Percentiles rank a stretch among this genome's conserved stretches.
Evolutionary conservation across 1,140 invertebrate genomes (phyloP).

Genomic region (Phenacoccus solenopsis): DNA sequence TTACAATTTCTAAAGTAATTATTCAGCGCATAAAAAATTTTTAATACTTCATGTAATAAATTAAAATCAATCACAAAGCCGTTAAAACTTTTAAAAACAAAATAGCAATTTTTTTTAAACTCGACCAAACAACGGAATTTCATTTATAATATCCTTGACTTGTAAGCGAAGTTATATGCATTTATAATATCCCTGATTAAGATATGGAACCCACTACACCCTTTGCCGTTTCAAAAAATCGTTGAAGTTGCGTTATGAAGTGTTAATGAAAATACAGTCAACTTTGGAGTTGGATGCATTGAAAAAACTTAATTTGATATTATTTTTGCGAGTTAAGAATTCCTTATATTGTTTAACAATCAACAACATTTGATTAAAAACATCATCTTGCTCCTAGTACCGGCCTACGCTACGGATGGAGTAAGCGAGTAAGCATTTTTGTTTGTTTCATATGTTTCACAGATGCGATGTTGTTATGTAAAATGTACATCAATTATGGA

Average conservation of each 20-base stretch:
- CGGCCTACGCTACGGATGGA: not conserved
- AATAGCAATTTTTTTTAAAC: too few species aligned
- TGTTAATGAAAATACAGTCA: not conserved
- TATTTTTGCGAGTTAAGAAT: not conserved
- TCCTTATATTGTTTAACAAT: too few species aligned
- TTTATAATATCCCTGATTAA: not conserved
- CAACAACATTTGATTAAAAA: too few species aligned
- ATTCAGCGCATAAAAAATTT: too few species aligned
- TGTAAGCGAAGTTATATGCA: not conserved
- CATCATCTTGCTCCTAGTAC: not conserved
- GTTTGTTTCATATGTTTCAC: not conserved
- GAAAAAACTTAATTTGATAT: not conserved
- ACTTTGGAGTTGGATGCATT: not conserved
- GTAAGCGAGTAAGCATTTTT: not conserved
- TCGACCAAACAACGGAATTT: not conserved
- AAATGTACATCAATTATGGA: not conserved
- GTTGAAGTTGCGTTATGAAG: not conserved
- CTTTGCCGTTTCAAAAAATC: not conserved
- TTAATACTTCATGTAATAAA: too few species aligned
- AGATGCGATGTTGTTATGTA: not conserved
- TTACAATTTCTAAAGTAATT: too few species aligned
- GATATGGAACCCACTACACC: not conserved
- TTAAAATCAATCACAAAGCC: too few species aligned
- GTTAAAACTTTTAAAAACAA: too few species aligned
- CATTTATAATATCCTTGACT: not conserved